A percentile compares a stretch with the other conserved stretches of the same genome.
These are phyloP conservation scores for Petrophora chlorosata DNA, from an alignment of 2,888 invertebrate genomes.

Conservation along the genomic window DNA sequence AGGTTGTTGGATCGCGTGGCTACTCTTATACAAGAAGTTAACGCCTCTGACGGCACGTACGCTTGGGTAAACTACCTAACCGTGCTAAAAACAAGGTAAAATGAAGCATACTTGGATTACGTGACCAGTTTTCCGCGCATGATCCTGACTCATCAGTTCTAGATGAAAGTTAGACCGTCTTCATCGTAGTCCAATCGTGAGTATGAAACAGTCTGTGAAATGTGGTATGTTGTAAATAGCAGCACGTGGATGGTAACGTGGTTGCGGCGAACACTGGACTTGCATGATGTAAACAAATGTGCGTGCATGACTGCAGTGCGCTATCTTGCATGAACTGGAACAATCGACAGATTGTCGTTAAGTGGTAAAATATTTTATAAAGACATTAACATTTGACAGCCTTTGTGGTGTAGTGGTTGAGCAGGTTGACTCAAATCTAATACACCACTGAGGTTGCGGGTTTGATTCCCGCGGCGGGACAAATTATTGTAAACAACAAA, in stretches of 20 bases:
- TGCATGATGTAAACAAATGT: not conserved
- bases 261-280: slow-evolving; percentile 8
- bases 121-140: slow-evolving; percentile 25
- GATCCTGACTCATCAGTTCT: slow-evolving; percentile 3
- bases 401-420: no score
- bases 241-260: slow-evolving; percentile 29
- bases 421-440: no score
- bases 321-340: no score
- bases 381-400: no score
- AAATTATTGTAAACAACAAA: no score
- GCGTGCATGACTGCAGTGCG: not conserved
- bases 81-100: slow-evolving; percentile 26
- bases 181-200: slow-evolving; percentile 18
- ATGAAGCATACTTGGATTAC: slow-evolving; percentile 23
- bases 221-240: slow-evolving; percentile 5
- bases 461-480: no score
- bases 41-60: slow-evolving; percentile 28
- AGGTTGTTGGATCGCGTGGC: slow-evolving; percentile 11
- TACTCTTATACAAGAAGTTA: slow-evolving; percentile 10
- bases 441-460: no score
- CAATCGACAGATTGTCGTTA: no score
- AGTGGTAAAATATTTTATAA: no score
- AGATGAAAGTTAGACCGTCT: slow-evolving; percentile 16
- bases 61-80: slow-evolving; percentile 13
- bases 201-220: no score